Evolutionary conservation across 2,888 invertebrate species (phyloP).

Genomic region (Tenthredo livida): DNA sequence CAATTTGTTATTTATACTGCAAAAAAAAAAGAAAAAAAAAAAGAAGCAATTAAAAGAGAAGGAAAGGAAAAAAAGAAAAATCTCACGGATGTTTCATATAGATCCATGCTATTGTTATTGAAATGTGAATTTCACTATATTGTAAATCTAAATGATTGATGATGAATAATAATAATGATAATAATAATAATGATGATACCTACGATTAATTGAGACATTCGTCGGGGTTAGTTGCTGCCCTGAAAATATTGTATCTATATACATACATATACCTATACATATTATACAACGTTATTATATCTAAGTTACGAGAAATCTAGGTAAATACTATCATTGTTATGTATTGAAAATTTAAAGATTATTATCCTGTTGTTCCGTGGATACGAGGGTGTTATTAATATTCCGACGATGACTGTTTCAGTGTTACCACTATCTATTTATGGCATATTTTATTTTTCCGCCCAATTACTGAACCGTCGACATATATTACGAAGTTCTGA

Average conservation of each 20-base stretch:
- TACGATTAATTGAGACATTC: constrained; percentile 31
- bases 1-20: constrained; percentile 21
- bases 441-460: neutral
- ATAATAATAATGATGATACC: neutral
- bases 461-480: neutral
- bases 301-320: neutral
- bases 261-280: neutral
- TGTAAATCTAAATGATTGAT: neutral
- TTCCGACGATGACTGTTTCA: constrained; percentile 17
- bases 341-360: constrained; percentile 39
- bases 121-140: neutral
- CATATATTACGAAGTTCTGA: neutral
- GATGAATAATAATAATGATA: neutral
- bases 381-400: neutral
- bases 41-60: neutral
- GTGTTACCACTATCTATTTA: constrained; percentile 1
- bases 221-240: constrained; percentile 49
- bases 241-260: neutral
- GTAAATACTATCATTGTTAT: constrained; percentile 39
- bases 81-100: constrained; percentile 37
- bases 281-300: constrained; percentile 19
- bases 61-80: neutral
- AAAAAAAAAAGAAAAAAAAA: neutral
- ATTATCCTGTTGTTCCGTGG: constrained; percentile 30
- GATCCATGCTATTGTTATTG: neutral